These are phyloP conservation scores for Heliocidaris tuberculata DNA, from an alignment of 35 echinoderm and acorn worm species.

Conservation along the genomic window DNA sequence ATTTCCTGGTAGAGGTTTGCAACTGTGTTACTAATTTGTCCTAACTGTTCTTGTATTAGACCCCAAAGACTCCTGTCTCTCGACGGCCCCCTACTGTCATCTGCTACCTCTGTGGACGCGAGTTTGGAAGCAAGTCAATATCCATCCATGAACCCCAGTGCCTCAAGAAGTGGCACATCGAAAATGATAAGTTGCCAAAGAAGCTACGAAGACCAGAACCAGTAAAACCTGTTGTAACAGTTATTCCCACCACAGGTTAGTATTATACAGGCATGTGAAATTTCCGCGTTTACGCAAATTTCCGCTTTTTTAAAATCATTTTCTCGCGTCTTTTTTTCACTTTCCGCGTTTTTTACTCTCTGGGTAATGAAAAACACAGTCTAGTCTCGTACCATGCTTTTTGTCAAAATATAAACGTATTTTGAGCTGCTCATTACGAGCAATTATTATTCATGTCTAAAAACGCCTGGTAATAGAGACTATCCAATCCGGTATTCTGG, in stretches of 20 bases:
- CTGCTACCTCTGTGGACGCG: conserved; percentile 92
- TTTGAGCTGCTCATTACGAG: no score
- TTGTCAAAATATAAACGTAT: no score
- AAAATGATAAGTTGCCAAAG: conserved; percentile 82
- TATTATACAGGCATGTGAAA: no score
- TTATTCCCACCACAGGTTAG: conserved; percentile 67
- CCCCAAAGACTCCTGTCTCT: conserved; percentile 57
- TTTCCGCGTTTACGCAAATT: no score
- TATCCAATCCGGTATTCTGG: no score
- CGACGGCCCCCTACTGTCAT: conserved; percentile 79
- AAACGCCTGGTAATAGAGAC: no score
- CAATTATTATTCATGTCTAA: no score
- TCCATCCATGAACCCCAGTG: conserved; percentile 96
- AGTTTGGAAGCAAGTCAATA: conserved; percentile 96
- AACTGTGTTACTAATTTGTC: not conserved
- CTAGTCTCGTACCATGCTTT: no score
- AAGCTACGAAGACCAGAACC: conserved; percentile 74
- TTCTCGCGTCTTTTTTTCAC: no score
- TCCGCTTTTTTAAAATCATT: no score
- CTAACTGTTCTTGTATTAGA: conserved; percentile 31
- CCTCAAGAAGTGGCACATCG: conserved; percentile 94
- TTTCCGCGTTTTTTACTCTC: no score
- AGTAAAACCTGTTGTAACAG: conserved; percentile 73
- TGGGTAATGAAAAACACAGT: no score
- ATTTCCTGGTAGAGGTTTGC: not conserved